These are phyloP conservation scores for Bryconaethiops microstoma DNA, from an alignment of 2,797 vertebrate genomes.

Conservation along the genomic window DNA sequence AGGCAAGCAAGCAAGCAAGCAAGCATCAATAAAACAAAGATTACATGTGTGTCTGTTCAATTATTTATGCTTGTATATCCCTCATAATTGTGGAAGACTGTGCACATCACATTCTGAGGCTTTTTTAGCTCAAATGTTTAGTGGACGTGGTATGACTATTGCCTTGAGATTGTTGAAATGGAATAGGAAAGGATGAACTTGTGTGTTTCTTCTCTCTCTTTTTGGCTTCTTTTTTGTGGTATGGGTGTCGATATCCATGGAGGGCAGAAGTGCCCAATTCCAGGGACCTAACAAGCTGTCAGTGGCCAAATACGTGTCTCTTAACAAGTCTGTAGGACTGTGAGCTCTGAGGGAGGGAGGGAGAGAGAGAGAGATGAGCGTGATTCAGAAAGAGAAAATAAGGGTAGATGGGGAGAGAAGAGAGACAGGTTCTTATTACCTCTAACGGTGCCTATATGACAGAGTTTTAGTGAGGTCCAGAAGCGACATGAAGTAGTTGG, in stretches of 20 bases:
- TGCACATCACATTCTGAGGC: slow-evolving; percentile 1
- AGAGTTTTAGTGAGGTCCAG: background rate
- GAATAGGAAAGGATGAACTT: slow-evolving; percentile 1
- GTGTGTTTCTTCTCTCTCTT: background rate
- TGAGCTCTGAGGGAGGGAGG: background rate
- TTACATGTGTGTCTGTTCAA: background rate
- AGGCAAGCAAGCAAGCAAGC: no score
- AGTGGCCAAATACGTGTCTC: slow-evolving; percentile 39
- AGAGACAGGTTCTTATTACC: slow-evolving; percentile 37
- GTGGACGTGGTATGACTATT: background rate
- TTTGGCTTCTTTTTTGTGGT: background rate
- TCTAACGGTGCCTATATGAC: slow-evolving; percentile 16
- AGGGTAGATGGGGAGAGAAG: slow-evolving; percentile 16
- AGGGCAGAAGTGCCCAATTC: slow-evolving; percentile 37
- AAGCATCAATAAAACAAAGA: background rate
- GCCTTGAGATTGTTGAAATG: background rate
- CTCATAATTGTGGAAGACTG: background rate
- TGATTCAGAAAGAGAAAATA: slow-evolving; percentile 28
- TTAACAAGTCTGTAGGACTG: slow-evolving; percentile 38
- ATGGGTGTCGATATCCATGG: slow-evolving; percentile 29
- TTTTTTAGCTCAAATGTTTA: background rate
- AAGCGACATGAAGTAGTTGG: background rate
- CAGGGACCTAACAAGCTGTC: slow-evolving; percentile 44
- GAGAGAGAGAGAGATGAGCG: background rate
- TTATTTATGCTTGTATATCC: background rate